These are phyloP conservation scores for Prenolepis imparis DNA, from an alignment of 2,888 invertebrate genomes.

Conservation along the genomic window DNA sequence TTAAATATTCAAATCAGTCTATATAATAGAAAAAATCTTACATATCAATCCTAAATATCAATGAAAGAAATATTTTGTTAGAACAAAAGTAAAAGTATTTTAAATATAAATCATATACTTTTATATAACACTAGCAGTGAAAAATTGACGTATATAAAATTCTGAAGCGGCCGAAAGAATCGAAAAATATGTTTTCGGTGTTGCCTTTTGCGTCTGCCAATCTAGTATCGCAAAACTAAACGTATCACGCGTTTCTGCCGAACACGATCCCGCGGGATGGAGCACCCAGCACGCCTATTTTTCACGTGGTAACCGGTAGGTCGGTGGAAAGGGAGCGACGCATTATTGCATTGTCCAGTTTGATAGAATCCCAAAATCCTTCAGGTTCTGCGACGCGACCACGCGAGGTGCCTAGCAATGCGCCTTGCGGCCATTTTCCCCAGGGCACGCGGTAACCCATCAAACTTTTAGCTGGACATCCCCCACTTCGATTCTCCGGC, in stretches of 20 bases:
- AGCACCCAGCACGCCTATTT: constrained; percentile 75
- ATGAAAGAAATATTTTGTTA: not conserved
- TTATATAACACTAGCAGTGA: constrained; percentile 16
- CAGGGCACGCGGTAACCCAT: constrained; percentile 84
- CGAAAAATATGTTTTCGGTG: constrained; percentile 31
- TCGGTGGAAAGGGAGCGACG: constrained; percentile 74
- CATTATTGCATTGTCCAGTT: constrained; percentile 86
- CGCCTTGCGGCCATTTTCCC: constrained; percentile 81
- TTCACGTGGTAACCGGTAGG: constrained; percentile 74
- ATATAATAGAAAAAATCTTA: not conserved
- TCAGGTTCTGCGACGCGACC: constrained; percentile 79
- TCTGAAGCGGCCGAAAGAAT: constrained; percentile 3
- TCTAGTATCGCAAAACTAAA: constrained; percentile 53
- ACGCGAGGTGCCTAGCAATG: constrained; percentile 83
- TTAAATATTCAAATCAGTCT: not conserved
- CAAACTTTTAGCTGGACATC: constrained; percentile 86
- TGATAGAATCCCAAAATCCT: constrained; percentile 86
- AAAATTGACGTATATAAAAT: constrained; percentile 31
- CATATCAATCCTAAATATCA: not conserved
- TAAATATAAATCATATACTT: not conserved
- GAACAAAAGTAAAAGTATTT: not conserved
- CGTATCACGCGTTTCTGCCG: constrained; percentile 58
- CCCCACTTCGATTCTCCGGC: constrained; percentile 68
- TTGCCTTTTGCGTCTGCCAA: constrained; percentile 39
- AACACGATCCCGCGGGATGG: constrained; percentile 52